These are phyloP conservation scores for Tetraodon nigroviridis DNA, from an alignment of 2,113 vertebrate genomes.

Conservation along the genomic window DNA sequence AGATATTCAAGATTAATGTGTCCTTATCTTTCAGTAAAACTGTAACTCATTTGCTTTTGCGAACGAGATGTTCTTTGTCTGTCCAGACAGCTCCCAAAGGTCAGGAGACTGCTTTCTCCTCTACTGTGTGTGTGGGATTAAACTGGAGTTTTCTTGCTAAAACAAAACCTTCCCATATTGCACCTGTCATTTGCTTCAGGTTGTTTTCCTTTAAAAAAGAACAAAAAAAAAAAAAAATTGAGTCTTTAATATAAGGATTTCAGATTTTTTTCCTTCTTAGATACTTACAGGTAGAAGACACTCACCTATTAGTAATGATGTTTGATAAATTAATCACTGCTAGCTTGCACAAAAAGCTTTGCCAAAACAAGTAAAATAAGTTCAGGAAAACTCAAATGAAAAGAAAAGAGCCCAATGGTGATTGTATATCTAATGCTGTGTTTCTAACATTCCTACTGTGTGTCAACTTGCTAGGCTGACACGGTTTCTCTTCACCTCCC, in stretches of 20 bases:
- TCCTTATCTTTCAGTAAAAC: too few species aligned
- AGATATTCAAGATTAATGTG: too few species aligned
- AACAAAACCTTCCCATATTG: too few species aligned
- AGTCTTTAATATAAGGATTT: not conserved
- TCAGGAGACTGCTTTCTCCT: too few species aligned
- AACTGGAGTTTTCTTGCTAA: too few species aligned
- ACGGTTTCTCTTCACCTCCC: constrained; percentile 6
- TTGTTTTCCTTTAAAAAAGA: too few species aligned
- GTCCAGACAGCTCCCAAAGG: too few species aligned
- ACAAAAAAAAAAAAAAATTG: not conserved
- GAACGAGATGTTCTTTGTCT: too few species aligned
- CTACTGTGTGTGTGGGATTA: too few species aligned
- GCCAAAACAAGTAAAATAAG: not conserved
- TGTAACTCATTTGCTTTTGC: too few species aligned
- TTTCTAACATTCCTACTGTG: not conserved
- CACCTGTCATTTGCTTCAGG: too few species aligned
- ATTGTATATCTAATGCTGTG: not conserved
- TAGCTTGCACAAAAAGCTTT: too few species aligned
- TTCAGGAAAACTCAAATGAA: not conserved
- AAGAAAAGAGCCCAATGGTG: not conserved
- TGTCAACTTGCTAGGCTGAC: constrained; percentile 34
- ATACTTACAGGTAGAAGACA: not conserved
- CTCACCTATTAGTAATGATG: not conserved
- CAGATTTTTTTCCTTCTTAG: not conserved
- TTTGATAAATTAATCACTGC: not conserved